Evolutionary conservation across 2,888 invertebrate genomes (phyloP).

Genomic region (Conchocele bisecta): DNA sequence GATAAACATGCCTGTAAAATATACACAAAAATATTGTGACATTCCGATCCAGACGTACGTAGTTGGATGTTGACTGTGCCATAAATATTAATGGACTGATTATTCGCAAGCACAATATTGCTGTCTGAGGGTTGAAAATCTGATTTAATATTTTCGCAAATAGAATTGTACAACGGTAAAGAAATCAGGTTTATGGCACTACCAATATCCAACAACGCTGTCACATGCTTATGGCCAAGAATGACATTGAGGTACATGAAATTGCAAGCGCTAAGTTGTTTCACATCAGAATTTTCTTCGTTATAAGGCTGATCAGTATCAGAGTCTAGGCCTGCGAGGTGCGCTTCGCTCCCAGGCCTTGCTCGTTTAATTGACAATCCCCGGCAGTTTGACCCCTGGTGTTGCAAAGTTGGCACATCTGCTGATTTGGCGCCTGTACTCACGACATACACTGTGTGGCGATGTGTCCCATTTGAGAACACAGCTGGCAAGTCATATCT

Average conservation of each 20-base stretch:
- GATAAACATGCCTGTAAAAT: too few species aligned
- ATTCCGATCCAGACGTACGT: too few species aligned
- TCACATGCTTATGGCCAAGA: background rate
- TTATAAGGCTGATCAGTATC: background rate
- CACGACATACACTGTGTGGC: too few species aligned
- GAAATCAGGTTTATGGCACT: too few species aligned
- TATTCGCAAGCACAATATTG: too few species aligned
- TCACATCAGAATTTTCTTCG: background rate
- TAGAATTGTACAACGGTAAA: too few species aligned
- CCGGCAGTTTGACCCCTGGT: conserved; percentile 7
- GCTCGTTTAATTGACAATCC: background rate
- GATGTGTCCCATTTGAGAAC: conserved; percentile 10
- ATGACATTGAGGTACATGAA: background rate
- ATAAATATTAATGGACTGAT: too few species aligned
- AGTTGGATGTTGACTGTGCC: too few species aligned
- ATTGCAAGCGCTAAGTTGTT: background rate
- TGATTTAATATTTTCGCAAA: too few species aligned
- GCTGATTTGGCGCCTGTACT: background rate
- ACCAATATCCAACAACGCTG: too few species aligned
- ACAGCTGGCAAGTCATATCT: conserved; percentile 10
- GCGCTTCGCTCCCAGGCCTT: conserved; percentile 3
- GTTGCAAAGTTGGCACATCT: conserved; percentile 7
- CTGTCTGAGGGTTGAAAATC: too few species aligned
- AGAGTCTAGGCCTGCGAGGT: background rate
- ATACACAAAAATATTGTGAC: too few species aligned